Evolutionary conservation across 2,113 vertebrate genomes (phyloP), one percentile per base, ranked within the genome.

Genomic region (Indicator maculatus): DNA sequence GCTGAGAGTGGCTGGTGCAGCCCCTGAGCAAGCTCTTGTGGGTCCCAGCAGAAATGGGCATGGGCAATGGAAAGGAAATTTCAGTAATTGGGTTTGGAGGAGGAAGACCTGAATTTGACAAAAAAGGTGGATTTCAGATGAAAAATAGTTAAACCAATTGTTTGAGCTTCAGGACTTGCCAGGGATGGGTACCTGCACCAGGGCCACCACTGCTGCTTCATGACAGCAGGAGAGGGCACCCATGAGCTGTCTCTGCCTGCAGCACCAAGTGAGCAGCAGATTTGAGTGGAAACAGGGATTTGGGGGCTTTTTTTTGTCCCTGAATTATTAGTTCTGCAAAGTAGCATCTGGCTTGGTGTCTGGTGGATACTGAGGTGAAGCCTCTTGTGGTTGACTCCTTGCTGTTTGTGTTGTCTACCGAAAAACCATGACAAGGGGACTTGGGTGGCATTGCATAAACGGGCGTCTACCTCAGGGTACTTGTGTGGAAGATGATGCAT

Each of bases 311-410:
- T 69, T 61, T 10, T 31, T 33, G 33, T 58, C n/a, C 72, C 45
- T 55, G 63, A 16, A 6, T 20, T 52, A 2, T 6, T n/a, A 4
- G 9, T 53, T 50, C 21, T 53, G 47, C 21, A 15, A 2, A 8
- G 36, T 1, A 13, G 10, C 7, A 16, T 5, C 69, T n/a, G 52
- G 5, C 0, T 0, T 12, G 6, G 19, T 12, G 33, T 33, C 30
- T 52, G 16, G 0, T 9, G 70, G 33, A 31, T 70, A 79, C 75
- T 73, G 63, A 31, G 47, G 74, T 2, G 1, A 41, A 71, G 78
- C 74, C 8, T 1, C 1, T 30, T 0, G 0, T 0, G 0, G 58
- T 87, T 1, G 0, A 38, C 27, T 0, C 0, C 33, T 89, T 28
- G 0, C 60, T 5, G 0, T 31, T 23, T 27, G 19, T 7, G 65